Conservation (phyloP, 1,140 invertebrate genomes). For the Nebria ingens region DNA sequence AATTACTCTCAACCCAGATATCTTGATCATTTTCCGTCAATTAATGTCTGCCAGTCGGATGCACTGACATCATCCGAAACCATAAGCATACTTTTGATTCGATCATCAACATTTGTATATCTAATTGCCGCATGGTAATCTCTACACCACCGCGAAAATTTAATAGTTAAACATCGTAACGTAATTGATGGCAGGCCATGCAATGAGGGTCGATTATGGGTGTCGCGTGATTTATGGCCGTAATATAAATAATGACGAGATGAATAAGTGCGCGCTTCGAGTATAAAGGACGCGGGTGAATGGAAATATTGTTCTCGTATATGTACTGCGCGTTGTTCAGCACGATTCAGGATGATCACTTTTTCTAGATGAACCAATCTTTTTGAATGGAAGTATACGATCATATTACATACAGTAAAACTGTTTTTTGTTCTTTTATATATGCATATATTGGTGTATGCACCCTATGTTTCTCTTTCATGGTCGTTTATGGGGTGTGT, state of each 20-base stretch:
- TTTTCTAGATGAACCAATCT: no score
- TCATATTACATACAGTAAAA: no score
- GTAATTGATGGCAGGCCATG: background rate
- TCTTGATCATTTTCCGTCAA: background rate
- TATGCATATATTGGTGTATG: background rate
- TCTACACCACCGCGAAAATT: background rate
- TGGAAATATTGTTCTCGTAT: no score
- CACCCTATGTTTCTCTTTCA: background rate
- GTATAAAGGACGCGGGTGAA: no score
- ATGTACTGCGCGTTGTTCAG: no score
- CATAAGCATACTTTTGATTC: no score
- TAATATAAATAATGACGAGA: no score
- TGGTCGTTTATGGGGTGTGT: background rate
- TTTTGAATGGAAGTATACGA: no score
- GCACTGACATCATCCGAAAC: background rate
- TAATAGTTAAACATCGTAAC: background rate
- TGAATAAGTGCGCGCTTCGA: no score
- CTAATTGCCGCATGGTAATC: background rate
- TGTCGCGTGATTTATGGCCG: background rate
- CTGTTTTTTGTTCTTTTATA: no score
- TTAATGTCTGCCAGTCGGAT: background rate
- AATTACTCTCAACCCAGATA: background rate
- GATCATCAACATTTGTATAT: no score
- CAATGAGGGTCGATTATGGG: background rate
- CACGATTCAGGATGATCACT: no score